A percentile compares a stretch with the other conserved stretches of the same genome.
Evolutionary conservation across 1,140 invertebrate genomes (phyloP).

Genomic region (Steinernema khuongi): DNA sequence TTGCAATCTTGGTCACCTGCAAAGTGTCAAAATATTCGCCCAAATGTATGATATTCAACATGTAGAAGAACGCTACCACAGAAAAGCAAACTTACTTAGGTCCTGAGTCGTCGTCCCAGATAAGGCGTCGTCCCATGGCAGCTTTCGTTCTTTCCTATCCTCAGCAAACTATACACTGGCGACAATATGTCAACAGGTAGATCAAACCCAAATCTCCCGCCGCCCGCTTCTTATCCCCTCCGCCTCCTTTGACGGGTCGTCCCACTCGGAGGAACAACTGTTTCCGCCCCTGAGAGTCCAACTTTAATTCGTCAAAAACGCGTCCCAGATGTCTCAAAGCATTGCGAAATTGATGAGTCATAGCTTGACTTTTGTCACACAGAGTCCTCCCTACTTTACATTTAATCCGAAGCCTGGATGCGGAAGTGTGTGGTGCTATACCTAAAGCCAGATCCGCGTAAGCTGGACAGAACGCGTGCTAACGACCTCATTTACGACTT

Average conservation of each 20-base stretch:
- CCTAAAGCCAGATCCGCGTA: too few relatives aligned
- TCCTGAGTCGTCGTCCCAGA: background rate
- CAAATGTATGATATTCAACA: background rate
- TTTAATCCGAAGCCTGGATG: too few relatives aligned
- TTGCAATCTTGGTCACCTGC: background rate
- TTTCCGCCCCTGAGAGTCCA: background rate
- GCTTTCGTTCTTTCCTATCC: background rate
- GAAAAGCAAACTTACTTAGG: conserved; percentile 5
- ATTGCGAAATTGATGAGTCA: background rate
- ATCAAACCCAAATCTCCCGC: conserved; percentile 5
- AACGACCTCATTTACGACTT: too few relatives aligned
- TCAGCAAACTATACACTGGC: conserved; percentile 1
- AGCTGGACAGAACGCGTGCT: too few relatives aligned
- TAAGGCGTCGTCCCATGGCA: background rate
- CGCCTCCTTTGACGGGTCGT: conserved; percentile 3
- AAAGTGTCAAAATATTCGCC: background rate
- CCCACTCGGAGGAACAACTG: background rate
- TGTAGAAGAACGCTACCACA: background rate
- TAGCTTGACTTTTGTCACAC: too few relatives aligned
- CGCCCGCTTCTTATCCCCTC: conserved; percentile 3
- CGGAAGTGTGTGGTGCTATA: too few relatives aligned
- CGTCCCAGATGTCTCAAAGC: background rate
- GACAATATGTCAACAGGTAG: background rate
- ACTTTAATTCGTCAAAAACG: background rate
- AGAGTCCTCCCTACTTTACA: too few relatives aligned